Percentiles rank a stretch among this genome's conserved stretches.
Conservation (phyloP, 2,888 invertebrate genomes). For the Corbicula japonica region DNA sequence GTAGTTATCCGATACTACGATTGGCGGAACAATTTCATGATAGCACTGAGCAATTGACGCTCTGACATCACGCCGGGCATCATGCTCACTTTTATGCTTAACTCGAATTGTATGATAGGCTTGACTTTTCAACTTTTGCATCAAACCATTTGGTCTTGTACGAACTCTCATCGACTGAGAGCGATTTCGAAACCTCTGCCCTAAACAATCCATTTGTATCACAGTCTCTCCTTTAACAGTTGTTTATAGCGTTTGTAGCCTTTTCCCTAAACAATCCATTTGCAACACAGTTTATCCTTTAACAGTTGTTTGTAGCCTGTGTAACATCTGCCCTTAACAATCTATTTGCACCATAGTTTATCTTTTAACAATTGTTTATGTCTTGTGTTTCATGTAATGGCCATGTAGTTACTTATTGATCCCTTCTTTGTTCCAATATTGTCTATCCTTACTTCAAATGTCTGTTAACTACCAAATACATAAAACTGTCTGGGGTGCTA, state of each 20-base stretch:
- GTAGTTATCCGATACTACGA: conserved; percentile 5
- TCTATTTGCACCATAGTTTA: no score
- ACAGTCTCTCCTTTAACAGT: no score
- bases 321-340: conserved; percentile 32
- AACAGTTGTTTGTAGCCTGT: no score
- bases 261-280: conserved; percentile 46
- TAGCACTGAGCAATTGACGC: conserved; percentile 12
- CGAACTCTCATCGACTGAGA: conserved; percentile 46
- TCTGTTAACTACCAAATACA: no score
- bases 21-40: conserved; percentile 10
- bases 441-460: no score
- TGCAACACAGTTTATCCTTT: no score
- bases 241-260: no score
- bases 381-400: conserved; percentile 27
- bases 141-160: conserved; percentile 23
- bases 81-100: background rate
- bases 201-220: conserved; percentile 50
- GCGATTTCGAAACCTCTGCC: conserved; percentile 40
- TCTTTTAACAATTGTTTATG: no score
- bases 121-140: no score
- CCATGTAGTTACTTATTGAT: no score
- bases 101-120: background rate
- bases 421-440: no score
- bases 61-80: conserved; percentile 14
- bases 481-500: no score